Percentiles rank a stretch among this genome's conserved stretches.
These are phyloP conservation scores for Marcusenius ussheri DNA, from an alignment of 2,113 vertebrate species.

Conservation along the genomic window DNA sequence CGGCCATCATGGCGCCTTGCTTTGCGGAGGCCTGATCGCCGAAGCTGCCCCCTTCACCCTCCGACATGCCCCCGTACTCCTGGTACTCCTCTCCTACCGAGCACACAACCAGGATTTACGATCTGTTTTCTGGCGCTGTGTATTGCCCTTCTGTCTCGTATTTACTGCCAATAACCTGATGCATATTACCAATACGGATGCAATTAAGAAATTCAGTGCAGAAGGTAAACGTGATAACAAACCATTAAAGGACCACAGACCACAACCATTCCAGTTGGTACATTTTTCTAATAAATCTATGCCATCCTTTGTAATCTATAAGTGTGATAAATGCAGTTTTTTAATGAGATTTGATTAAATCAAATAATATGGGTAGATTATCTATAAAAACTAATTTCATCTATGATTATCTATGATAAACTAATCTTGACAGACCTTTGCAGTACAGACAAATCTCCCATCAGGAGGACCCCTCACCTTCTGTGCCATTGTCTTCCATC, in stretches of 20 bases:
- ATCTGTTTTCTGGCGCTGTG: neutral
- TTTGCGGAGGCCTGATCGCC: conserved; percentile 50
- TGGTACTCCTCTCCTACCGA: conserved; percentile 66
- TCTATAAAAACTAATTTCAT: neutral
- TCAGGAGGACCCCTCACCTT: conserved; percentile 40
- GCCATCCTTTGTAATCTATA: neutral
- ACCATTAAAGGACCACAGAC: neutral
- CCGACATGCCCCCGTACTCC: conserved; percentile 60
- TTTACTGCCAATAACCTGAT: neutral
- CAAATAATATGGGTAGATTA: neutral
- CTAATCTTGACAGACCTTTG: neutral
- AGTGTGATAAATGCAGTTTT: neutral
- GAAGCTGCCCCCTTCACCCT: conserved; percentile 45
- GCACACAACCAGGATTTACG: neutral
- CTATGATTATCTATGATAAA: neutral
- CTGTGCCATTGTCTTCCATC: conserved; percentile 58
- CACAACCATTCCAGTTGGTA: neutral
- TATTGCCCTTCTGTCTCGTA: neutral
- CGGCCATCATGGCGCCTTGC: conserved; percentile 50
- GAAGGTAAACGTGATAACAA: neutral
- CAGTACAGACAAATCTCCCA: neutral
- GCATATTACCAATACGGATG: neutral
- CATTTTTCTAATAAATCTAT: neutral
- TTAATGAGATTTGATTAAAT: neutral
- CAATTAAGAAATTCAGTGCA: neutral